Evolutionary conservation across 2,113 vertebrate genomes (phyloP), one percentile per base, ranked within the genome.

Genomic region (Chrysemys picta): DNA sequence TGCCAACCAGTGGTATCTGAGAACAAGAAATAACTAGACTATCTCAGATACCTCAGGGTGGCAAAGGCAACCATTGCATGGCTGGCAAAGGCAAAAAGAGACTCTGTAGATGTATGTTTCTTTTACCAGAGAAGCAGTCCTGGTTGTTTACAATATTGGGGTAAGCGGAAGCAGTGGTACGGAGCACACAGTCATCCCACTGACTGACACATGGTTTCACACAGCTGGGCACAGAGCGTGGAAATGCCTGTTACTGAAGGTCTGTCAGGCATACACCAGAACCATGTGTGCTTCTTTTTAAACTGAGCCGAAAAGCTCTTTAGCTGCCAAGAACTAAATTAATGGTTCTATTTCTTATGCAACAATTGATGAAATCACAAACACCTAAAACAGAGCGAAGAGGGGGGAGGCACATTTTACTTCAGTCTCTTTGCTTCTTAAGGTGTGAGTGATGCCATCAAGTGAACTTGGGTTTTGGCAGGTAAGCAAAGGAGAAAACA

Each of bases 401-500:
- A 91, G 84, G 75, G 84, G 53, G 62, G 91, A 96, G 94, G 62
- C 3, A 5, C 50, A 69, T 69, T 95, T 76, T 87, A 82, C 59
- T 91, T 94, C 50, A 80, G 72, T 97, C 75, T 80, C 78, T 93
- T 47, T 49, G 52, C 80, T 88, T 27, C 81, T 96, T 76, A 78
- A 97, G 86, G 87, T 93, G 93, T 93, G 84, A 96, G 86, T 97
- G 95, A 96, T 96, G 56, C 84, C 93, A 94, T 95, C 80, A 94
- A 79, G 35, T 94, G 94, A 96, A 96, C 82, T 86, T 93, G 89
- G 59, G 27, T 92, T 72, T 95, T 96, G 95, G 88, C 90, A 94
- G 94, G 72, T 96, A 92, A 94, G 65, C 57, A 88, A 95, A 93
- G 38, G 25, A 78, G 53, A 21, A 94, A 96, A 94, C 85, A 85